phyloP scores from a whole-genome alignment of 2,113 vertebrate genomes.

The Zosterops lateralis region DNA sequence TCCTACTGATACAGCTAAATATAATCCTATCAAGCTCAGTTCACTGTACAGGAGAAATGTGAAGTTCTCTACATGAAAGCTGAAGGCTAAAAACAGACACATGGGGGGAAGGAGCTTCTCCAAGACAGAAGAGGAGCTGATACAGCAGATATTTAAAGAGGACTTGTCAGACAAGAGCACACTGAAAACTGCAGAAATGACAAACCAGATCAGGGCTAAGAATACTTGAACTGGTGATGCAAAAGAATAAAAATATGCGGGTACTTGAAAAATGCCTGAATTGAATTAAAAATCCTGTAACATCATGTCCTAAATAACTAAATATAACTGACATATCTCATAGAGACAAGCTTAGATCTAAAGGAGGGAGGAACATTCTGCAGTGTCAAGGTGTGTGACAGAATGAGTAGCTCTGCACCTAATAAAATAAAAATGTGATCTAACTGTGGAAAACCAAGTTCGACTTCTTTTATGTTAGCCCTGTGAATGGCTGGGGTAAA shows the following conservation, averaged over 20 bases:
- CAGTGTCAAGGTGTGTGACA: neutral
- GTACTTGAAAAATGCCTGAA: neutral
- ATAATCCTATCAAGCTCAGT: conserved; percentile 37
- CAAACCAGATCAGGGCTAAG: neutral
- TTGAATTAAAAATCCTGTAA: conserved; percentile 20
- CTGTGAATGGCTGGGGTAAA: neutral
- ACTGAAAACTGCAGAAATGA: conserved; percentile 2
- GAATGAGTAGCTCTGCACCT: neutral
- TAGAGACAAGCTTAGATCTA: neutral
- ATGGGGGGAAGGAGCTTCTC: neutral
- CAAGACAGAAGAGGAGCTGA: conserved; percentile 4
- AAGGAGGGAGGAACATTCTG: neutral
- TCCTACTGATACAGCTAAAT: conserved; percentile 45
- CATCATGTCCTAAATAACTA: neutral
- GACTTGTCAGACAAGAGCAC: conserved; percentile 10
- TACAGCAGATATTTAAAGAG: conserved; percentile 30
- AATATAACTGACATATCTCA: neutral
- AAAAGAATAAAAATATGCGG: neutral
- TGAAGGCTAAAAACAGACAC: neutral
- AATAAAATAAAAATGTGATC: neutral
- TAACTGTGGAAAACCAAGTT: neutral
- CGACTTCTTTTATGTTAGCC: neutral
- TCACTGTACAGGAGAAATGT: neutral
- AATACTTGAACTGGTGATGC: neutral
- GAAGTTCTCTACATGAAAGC: neutral